phyloP scores from a whole-genome alignment of 2,797 vertebrate genomes.

The Ciconia nigra region DNA sequence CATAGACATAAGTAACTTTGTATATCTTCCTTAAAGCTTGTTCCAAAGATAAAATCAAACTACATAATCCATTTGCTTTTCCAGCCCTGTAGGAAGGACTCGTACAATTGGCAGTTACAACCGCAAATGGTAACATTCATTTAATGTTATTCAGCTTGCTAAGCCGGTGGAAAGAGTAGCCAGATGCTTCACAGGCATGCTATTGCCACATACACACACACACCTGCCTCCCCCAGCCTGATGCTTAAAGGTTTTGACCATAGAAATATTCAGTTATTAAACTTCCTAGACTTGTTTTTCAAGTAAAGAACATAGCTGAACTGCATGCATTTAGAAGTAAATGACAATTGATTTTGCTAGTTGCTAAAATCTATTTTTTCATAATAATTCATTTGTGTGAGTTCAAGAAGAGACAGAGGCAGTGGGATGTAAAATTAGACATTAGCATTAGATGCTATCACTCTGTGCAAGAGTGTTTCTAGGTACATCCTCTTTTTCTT shows the following conservation, averaged over 20 bases:
- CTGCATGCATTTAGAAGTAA: not conserved
- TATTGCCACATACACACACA: not conserved
- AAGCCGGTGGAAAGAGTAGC: not conserved
- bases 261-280: not conserved
- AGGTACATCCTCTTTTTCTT: not conserved
- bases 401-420: not conserved
- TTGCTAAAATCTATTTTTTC: not conserved
- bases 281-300: not conserved
- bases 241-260: not conserved
- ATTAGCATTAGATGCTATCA: not conserved
- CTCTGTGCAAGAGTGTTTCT: not conserved
- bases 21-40: not conserved
- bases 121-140: not conserved
- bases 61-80: not conserved
- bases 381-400: rapidly evolving
- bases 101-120: not conserved
- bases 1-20: not conserved
- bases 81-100: not conserved
- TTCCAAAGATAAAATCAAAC: not conserved
- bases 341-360: not conserved
- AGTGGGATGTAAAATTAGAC: not conserved
- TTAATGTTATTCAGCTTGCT: not conserved
- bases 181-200: not conserved
- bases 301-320: not conserved
- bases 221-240: not conserved